Evolutionary conservation across 2,888 invertebrate species (phyloP).

Genomic region (Tinea semifulvella): DNA sequence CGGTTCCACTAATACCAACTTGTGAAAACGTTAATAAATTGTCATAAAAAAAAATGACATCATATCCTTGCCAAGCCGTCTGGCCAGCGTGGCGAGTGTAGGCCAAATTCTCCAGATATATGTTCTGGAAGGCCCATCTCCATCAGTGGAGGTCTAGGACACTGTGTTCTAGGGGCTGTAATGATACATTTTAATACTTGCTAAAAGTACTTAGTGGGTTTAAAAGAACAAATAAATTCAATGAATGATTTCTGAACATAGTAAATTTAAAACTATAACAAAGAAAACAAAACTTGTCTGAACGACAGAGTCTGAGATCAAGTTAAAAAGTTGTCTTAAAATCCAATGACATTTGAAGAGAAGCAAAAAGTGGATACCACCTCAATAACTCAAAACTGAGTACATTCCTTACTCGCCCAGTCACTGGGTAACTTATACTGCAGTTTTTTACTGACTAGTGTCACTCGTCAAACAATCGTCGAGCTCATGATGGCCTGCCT

Average conservation of each 20-base stretch:
- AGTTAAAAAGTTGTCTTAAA: conserved; percentile 9
- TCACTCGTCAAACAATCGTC: conserved; percentile 61
- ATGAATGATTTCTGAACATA: neutral
- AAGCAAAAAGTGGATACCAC: conserved; percentile 13
- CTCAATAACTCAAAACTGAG: conserved; percentile 53
- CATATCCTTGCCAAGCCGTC: too few relatives aligned
- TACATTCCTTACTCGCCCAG: conserved; percentile 27
- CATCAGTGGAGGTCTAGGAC: too few relatives aligned
- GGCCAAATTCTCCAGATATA: too few relatives aligned
- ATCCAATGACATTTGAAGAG: conserved; percentile 8
- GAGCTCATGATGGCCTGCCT: conserved; percentile 59
- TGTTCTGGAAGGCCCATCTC: too few relatives aligned
- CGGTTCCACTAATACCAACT: too few relatives aligned
- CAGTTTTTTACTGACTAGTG: conserved; percentile 52
- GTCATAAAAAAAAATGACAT: too few relatives aligned
- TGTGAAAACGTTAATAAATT: too few relatives aligned
- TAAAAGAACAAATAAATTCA: too few relatives aligned
- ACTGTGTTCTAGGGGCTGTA: too few relatives aligned
- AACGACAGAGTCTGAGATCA: neutral
- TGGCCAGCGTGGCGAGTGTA: too few relatives aligned
- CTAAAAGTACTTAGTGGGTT: too few relatives aligned
- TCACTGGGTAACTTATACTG: conserved; percentile 51
- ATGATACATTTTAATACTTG: too few relatives aligned
- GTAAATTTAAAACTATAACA: neutral
- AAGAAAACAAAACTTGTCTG: conserved; percentile 6